phyloP scores from a whole-genome alignment of 2,888 invertebrate species.

The Polietes domitor region DNA sequence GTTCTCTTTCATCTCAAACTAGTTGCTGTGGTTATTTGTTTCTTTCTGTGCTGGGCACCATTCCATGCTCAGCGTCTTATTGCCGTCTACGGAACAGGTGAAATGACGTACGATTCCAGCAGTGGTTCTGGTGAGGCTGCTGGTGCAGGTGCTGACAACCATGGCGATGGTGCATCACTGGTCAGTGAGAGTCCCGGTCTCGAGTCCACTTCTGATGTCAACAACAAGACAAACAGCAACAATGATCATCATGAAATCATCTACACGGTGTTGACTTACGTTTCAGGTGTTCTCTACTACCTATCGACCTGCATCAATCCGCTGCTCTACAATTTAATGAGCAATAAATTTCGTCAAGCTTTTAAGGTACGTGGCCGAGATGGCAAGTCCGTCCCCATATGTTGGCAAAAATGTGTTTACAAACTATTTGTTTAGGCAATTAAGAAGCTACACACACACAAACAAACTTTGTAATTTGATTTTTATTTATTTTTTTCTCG shows the following conservation, averaged over 20 bases:
- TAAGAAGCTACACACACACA: no score
- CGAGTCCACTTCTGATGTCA: conserved; percentile 12
- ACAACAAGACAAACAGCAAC: neutral
- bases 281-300: conserved; percentile 95
- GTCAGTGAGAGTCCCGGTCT: neutral
- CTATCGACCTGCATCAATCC: conserved; percentile 96
- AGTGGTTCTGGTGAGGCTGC: conserved; percentile 1
- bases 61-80: conserved; percentile 95
- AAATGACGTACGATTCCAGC: conserved; percentile 44
- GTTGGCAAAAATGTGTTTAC: neutral
- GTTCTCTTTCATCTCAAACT: conserved; percentile 70
- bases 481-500: neutral
- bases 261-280: conserved; percentile 83
- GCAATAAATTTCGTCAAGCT: conserved; percentile 94
- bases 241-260: conserved; percentile 72
- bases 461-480: neutral
- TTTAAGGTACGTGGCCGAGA: conserved; percentile 87
- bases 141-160: conserved; percentile 4
- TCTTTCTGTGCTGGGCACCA: conserved; percentile 95
- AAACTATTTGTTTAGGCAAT: conserved; percentile 7
- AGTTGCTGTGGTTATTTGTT: conserved; percentile 95
- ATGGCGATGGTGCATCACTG: conserved; percentile 13
- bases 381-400: no score
- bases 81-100: conserved; percentile 82
- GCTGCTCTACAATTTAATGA: conserved; percentile 96